Conservation (phyloP, 2,113 vertebrate species). For the Pelecanoides urinatrix region DNA sequence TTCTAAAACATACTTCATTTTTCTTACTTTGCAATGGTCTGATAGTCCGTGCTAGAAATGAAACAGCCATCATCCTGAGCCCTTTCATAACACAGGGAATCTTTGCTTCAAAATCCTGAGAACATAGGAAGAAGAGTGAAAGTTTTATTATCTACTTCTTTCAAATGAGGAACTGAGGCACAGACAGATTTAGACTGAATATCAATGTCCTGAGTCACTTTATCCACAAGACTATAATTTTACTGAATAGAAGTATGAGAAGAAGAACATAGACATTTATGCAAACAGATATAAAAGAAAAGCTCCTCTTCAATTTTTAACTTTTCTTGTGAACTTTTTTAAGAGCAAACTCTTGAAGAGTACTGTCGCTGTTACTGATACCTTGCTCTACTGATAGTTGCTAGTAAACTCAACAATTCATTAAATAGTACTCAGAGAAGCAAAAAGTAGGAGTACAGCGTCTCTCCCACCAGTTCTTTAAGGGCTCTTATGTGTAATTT, state of each 20-base stretch:
- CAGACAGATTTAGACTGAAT: neutral
- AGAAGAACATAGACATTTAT: neutral
- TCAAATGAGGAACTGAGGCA: neutral
- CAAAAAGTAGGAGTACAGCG: neutral
- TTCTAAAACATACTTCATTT: neutral
- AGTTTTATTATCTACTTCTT: neutral
- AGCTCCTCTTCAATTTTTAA: neutral
- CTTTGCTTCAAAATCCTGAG: neutral
- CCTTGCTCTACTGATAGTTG: neutral
- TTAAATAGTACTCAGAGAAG: neutral
- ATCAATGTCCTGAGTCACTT: neutral
- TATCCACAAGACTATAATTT: neutral
- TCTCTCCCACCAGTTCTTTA: neutral
- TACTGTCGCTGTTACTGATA: neutral
- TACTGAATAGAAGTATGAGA: neutral
- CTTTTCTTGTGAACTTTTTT: neutral
- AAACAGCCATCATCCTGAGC: neutral
- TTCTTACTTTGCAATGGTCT: neutral
- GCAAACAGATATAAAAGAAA: neutral
- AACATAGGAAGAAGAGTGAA: neutral
- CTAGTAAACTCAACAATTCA: neutral
- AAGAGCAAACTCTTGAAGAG: neutral
- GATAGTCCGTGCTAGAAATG: neutral
- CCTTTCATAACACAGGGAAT: neutral
- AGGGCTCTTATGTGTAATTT: neutral